phyloP scores from a whole-genome alignment of 2,888 invertebrate genomes.

The Hypercompe scribonia region DNA sequence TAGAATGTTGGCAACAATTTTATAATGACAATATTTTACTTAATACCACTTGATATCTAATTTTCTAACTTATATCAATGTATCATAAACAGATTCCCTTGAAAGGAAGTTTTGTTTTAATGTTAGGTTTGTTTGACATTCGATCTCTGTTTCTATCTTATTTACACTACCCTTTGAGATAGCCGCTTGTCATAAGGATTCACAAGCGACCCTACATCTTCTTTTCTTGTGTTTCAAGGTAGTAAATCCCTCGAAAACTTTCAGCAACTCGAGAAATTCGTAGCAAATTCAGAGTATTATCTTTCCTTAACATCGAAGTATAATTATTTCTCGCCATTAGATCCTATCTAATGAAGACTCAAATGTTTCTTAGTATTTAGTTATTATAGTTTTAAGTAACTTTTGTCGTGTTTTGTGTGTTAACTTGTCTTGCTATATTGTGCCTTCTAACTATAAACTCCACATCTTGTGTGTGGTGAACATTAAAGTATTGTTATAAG shows the following conservation, averaged over 20 bases:
- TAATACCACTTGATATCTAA: neutral
- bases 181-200: neutral
- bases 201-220: neutral
- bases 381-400: neutral
- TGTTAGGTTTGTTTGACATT: neutral
- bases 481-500: no score
- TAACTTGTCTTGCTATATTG: no score
- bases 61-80: neutral
- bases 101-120: neutral
- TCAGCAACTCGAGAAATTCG: neutral
- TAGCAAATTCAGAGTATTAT: neutral
- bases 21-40: neutral
- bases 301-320: neutral
- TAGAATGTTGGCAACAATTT: neutral
- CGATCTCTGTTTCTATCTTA: neutral
- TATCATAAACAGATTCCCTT: neutral
- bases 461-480: no score
- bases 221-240: no score
- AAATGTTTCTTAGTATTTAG: neutral
- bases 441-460: no score
- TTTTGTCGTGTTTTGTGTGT: no score
- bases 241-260: neutral
- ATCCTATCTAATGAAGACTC: neutral
- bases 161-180: neutral
- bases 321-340: neutral